A percentile compares a stretch with the other conserved stretches of the same genome.
Conservation (phyloP, 2,888 invertebrate species). For the Lomographa bimaculata region DNA sequence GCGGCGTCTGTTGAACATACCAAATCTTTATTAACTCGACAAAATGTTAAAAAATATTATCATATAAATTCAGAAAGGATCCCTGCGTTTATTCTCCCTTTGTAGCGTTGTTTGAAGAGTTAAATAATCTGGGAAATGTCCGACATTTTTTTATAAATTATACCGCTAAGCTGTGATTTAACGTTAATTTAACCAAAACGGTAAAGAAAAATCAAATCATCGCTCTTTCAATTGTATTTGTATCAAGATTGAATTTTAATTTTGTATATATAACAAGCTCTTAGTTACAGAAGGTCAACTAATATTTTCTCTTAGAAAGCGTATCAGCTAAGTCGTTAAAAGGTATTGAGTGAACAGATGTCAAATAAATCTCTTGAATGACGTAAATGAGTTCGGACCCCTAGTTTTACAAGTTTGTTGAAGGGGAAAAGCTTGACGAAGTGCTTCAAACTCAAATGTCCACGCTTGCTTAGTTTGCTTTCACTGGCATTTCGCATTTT, state of each 20-base stretch:
- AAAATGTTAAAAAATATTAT: conserved; percentile 18
- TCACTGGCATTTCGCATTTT: neutral
- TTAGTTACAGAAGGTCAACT: conserved; percentile 1
- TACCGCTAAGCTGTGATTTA: conserved; percentile 24
- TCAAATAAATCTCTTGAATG: conserved; percentile 6
- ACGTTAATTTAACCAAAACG: conserved; percentile 16
- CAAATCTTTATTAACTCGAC: conserved; percentile 20
- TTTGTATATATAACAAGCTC: conserved; percentile 12
- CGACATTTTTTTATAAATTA: conserved; percentile 38
- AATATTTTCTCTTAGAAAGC: conserved; percentile 5
- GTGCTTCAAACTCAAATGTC: conserved; percentile 5
- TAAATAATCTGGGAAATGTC: conserved; percentile 37
- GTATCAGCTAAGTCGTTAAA: conserved; percentile 3
- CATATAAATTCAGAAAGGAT: conserved; percentile 21
- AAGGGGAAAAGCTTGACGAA: conserved; percentile 5
- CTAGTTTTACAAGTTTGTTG: neutral
- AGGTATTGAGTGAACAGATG: conserved; percentile 7
- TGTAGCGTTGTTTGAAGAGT: conserved; percentile 34
- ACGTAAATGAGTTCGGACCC: conserved; percentile 5
- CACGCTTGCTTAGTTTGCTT: conserved; percentile 7
- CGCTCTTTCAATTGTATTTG: conserved; percentile 16
- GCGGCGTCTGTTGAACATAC: conserved; percentile 87
- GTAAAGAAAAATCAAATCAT: conserved; percentile 16
- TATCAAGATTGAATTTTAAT: conserved; percentile 15
- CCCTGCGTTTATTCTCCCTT: conserved; percentile 29